Conservation (phyloP, 30 jellyfish, hydroid and myxozoan genomes). For the Aurelia aurita complex sp. Pacific region DNA sequence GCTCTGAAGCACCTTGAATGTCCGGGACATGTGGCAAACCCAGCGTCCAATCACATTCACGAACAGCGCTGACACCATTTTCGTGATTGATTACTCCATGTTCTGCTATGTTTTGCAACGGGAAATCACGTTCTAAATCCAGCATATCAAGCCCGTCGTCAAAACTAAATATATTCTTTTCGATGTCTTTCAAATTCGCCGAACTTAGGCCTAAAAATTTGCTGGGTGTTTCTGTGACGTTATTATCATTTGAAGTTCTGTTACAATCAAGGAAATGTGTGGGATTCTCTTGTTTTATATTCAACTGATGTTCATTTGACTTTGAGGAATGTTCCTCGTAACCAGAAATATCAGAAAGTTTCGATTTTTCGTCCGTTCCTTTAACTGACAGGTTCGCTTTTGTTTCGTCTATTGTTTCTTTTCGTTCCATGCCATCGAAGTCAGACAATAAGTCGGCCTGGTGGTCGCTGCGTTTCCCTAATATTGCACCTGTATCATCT, state of each 20-base stretch:
- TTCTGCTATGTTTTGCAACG: conserved; percentile 28
- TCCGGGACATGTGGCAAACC: conserved; percentile 45
- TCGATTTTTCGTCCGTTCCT: background rate
- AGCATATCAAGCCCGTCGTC: conserved; percentile 66
- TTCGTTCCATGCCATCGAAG: conserved; percentile 11
- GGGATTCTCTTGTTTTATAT: conserved; percentile 32
- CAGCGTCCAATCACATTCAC: conserved; percentile 52
- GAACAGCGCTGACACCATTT: conserved; percentile 26
- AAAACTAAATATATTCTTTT: conserved; percentile 55
- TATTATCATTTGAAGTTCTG: background rate
- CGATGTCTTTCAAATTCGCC: conserved; percentile 60
- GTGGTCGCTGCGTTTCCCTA: conserved; percentile 28
- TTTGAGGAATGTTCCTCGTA: conserved; percentile 1
- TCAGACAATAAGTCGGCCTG: conserved; percentile 65
- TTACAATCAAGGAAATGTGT: conserved; percentile 8
- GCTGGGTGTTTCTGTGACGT: conserved; percentile 33
- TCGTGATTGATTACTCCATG: conserved; percentile 15
- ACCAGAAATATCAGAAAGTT: background rate
- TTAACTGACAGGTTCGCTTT: conserved; percentile 27
- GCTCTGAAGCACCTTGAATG: conserved; percentile 16
- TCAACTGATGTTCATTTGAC: background rate
- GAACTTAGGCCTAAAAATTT: conserved; percentile 47
- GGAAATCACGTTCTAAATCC: conserved; percentile 47
- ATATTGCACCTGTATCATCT: conserved; percentile 34
- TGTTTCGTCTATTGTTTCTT: conserved; percentile 29